Evolutionary conservation across 2,113 vertebrate species (phyloP), one percentile per base, ranked within the genome.

Genomic region (Orientallactaga bullata): DNA sequence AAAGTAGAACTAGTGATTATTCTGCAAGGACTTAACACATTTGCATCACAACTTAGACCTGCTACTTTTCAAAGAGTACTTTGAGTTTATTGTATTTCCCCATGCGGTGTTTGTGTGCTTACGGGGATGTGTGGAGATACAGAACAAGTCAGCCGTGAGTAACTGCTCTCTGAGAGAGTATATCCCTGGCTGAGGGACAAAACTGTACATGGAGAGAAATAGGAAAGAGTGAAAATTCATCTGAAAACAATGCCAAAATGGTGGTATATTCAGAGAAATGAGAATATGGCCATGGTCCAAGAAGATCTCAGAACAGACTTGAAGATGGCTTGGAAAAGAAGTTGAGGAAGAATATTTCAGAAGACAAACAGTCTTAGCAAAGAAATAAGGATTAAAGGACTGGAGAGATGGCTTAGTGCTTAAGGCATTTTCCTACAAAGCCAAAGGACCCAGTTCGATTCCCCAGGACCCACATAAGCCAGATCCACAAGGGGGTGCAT

Each of bases 21-120:
- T 95, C 51, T 79, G 7, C 23, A 58, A 51, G 32, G 35, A 81
- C 58, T 71, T 37, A 77, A 68, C 42, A 16, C 65, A 63, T 87
- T 89, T 78, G 24, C 1, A 0, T 95, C 90, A 95, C 51, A 68
- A 51, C 69, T 74, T 63, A 89, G 82, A 88, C 65, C 73, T 73
- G 77, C 24, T 95, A 85, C 94, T 95, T 95, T 92, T 76, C 85
- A 86, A 90, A 77, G 24, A 81, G 71, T 37, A 69, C 12, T 86
- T 96, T 93, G 28, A 63, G 90, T 94, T 39, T 71, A 86, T 90
- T 86, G 4, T 80, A 51, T 95, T 86, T 96, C 58, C 66, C 63
- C 37, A 35, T n/a, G 16, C 39, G 74, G 88, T 13, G 51, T 77
- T 60, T 47, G 89, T 65, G 32, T 89, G 58, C 42, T 83, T 89